Evolutionary conservation across 1,140 invertebrate genomes (phyloP), one percentile per base, ranked within the genome.

Genomic region (Melitaea cinxia): DNA sequence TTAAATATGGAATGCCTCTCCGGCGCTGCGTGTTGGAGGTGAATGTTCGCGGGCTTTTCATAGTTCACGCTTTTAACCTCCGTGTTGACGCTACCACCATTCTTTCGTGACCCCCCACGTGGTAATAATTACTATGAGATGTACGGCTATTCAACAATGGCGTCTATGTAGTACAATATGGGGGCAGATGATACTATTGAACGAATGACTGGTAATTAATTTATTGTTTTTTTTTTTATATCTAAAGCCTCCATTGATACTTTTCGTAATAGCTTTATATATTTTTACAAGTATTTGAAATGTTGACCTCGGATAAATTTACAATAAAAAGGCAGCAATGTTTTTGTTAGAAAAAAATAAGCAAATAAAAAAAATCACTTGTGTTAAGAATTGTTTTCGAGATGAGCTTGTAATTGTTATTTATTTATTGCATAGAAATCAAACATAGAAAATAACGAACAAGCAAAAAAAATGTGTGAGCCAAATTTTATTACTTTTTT

Each of bases 11-110:
- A 47, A 47, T 47, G 42, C 42, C 65, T 42, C 47, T 62, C 57
- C 68, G 65, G 60, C 64, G 70, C 66, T 66, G 64, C 56, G 68
- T 58, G 60, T 59, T 63, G 70, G 37, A 69, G 58, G 74, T 73
- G 80, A 88, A 77, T 88, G 85, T 75, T 71, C 81, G 78, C 78
- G 80, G 74, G 83, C 73, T 70, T 75, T 71, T 73, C 80, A 81
- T 78, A 85, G 69, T 72, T 68, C 80, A 85, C 82, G 84, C 80
- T 83, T 86, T 76, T 86, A 86, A 86, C 78, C 77, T 78, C 76
- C 77, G 73, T 67, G 57, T 67, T 73, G 70, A 71, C 65, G 60
- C 37, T 66, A 65, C 77, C 74, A 72, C 83, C 82, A 78, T 66
- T 75, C 60, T 77, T 75, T 47, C 15, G n/a, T 69, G 80, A 78